Evolutionary conservation across 2,113 vertebrate genomes (phyloP), one percentile per base, ranked within the genome.

Genomic region (Pelecanoides urinatrix): DNA sequence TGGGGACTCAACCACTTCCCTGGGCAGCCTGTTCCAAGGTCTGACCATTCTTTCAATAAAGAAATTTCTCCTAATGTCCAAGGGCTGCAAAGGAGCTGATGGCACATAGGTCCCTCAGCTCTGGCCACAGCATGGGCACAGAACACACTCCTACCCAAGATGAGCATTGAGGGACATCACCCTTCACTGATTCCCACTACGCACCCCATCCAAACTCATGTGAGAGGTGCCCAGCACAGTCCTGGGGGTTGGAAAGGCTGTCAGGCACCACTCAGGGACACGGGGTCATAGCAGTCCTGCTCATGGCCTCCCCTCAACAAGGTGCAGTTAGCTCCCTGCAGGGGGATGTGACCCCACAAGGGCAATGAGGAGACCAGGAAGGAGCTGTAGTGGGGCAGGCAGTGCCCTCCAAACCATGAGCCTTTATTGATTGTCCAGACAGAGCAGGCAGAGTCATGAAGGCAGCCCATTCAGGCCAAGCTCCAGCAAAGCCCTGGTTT

Each of bases 341-440:
- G 17, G 27, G 3, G 1, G 3, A 17, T 47, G 6, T 67, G 44
- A 75, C 23, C 40, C 47, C 40, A 36, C 9, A 61, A 30, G n/a
- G 40, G 4, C 65, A 91, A 30, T 53, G 14, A 88, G 13, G 19
- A 18, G 25, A 70, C 36, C 10, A 65, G 30, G 14, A 52, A 83
- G 63, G 42, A 93, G 15, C 11, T 79, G 53, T 38, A 58, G 61
- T 38, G 22, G 34, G 47, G 15, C 29, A 20, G 26, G 29, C 30
- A 86, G 59, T 5, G 36, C 20, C 18, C 23, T 90, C 13, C 62
- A 80, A 93, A 56, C 10, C 36, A 32, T 9, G 56, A 75, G 14
- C 9, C 15, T 96, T 96, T 97, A 95, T 92, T 95, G 32, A 8
- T 66, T 94, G 30, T 86, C 20, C 34, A 58, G 42, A n/a, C 38